Base-by-base conservation (phyloP, 2,888 invertebrate genomes). In the Spatulosminthurus flaviceps region DNA sequence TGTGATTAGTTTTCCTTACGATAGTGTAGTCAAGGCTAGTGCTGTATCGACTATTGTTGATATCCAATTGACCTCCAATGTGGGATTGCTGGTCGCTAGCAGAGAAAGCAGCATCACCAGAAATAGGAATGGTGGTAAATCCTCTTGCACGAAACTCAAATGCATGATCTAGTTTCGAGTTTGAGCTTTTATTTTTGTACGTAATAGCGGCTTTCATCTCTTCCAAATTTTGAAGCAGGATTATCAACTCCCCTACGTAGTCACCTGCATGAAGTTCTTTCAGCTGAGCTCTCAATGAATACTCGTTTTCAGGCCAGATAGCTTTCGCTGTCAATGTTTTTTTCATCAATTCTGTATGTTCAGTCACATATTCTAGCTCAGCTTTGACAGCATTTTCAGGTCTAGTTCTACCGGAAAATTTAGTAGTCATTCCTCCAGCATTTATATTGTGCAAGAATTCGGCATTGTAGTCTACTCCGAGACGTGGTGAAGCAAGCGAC, bases 401-500 rank as follows among this genome's bases (percentile, higher is more conserved):
- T 0, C 64, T 77, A 0, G 77, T 78, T 43, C 83, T 43, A 13
- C 81, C 83, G 1, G 81, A 61, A 29, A 83, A 77, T 74, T 82
- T 82, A 0, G 83, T 81, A 2, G 43, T 78, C 42, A 84, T 78
- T 11, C 81, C 81, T n/a, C 80, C 77, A 0, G 78, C 78, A 16
- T 73, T 81, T 2, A 70, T 41, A n/a, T 78, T 29, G 29, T 84
- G 82, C 11, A 78, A 42, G 24, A 83, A 82, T 75, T 82, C 83
- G 1, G 84, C 73, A 13, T 79, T 76, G 77, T 86, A 86, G 81
- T 87, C 86, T 5, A 87, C 70, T 21, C 82, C 79, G 29, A 85
- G 83, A 24, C 81, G 78, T 7, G 84, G 83, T 64, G 84, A 86
- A 0, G 75, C 34, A 9, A 87, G 74, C 5, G 83, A 84, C 1